phyloP scores from a whole-genome alignment of 2,888 invertebrate species.

The Aphidoletes aphidimyza region DNA sequence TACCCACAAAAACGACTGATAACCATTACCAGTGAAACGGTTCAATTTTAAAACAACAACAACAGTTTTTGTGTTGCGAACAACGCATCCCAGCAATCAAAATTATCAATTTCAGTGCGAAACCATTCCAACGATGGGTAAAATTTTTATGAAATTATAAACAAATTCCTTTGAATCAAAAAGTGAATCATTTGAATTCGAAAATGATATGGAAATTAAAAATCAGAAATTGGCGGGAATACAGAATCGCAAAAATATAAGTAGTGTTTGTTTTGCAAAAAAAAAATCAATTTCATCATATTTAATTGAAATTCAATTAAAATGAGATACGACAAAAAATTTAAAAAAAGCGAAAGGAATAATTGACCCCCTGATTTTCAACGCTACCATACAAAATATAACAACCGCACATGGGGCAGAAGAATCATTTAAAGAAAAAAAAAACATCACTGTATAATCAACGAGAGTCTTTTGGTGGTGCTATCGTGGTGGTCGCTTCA shows the following conservation, averaged over 20 bases:
- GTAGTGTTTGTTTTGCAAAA: too few species aligned
- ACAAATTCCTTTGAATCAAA: too few species aligned
- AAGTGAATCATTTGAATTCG: too few species aligned
- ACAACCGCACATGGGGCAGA: background rate
- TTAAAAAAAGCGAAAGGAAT: too few species aligned
- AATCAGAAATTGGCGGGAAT: too few species aligned
- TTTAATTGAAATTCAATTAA: too few species aligned
- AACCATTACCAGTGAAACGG: background rate
- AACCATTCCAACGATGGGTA: background rate
- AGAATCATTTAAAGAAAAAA: background rate
- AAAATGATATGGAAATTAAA: too few species aligned
- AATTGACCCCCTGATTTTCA: too few species aligned
- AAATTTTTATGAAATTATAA: too few species aligned
- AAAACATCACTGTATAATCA: background rate
- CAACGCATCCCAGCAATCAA: slow-evolving; percentile 15
- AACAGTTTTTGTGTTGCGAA: background rate
- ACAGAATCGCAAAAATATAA: too few species aligned
- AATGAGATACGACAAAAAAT: too few species aligned
- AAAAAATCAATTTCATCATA: too few species aligned
- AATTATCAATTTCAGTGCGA: background rate
- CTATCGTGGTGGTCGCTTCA: background rate
- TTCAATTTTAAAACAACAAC: background rate
- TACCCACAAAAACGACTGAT: background rate
- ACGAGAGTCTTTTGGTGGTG: background rate
- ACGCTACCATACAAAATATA: background rate